Conservation (phyloP, 1,140 invertebrate genomes). For the Papilio polyxenes region DNA sequence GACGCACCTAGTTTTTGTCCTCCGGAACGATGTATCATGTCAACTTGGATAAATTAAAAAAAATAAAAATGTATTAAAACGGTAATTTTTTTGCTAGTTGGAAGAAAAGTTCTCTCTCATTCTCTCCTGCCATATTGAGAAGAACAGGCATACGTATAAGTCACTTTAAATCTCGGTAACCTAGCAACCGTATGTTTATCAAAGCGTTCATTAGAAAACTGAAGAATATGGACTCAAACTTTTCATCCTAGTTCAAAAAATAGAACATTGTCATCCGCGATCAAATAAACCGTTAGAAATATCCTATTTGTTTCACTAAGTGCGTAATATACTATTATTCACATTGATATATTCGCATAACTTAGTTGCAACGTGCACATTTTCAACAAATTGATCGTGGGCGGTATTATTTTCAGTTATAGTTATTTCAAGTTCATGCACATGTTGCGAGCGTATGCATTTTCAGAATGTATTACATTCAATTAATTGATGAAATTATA, state of each 20-base stretch:
- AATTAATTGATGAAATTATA: neutral
- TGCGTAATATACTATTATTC: too few relatives aligned
- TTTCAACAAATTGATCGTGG: slow-evolving; percentile 46
- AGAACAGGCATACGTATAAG: too few relatives aligned
- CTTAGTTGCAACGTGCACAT: slow-evolving; percentile 36
- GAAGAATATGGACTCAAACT: too few relatives aligned
- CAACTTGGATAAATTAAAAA: neutral
- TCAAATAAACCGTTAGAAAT: too few relatives aligned
- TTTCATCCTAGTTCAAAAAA: too few relatives aligned
- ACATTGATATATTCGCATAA: neutral
- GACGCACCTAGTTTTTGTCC: neutral
- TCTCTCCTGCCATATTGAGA: too few relatives aligned
- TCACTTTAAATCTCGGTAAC: too few relatives aligned
- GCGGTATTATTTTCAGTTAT: slow-evolving; percentile 49
- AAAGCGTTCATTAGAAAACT: too few relatives aligned
- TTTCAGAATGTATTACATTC: neutral
- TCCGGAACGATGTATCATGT: neutral
- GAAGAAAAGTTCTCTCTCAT: too few relatives aligned
- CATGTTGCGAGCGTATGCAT: slow-evolving; percentile 33
- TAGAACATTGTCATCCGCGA: too few relatives aligned
- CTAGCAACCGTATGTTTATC: too few relatives aligned
- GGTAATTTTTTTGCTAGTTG: neutral
- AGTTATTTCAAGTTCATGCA: slow-evolving; percentile 61
- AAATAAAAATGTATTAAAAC: neutral
- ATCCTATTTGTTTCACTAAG: too few relatives aligned